Evolutionary conservation across 2,797 vertebrate genomes (phyloP), one percentile per base, ranked within the genome.

Genomic region (Aplochiton taeniatus): DNA sequence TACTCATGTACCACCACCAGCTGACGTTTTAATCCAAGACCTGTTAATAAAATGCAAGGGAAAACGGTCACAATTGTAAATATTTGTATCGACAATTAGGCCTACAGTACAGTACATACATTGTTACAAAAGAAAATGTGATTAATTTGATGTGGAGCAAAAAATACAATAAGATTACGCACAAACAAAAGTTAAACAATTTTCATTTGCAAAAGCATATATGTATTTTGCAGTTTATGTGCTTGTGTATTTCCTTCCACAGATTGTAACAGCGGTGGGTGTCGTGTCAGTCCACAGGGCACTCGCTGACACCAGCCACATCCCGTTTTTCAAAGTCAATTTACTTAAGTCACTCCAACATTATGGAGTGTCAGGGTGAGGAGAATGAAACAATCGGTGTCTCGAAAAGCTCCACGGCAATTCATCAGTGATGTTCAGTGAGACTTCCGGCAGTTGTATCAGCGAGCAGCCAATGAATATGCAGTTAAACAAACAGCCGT

Each of bases 401-500:
- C 61, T 74, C 62, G 46, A 64, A 66, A 67, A 64, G 12, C 73
- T 65, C 65, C 20, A 20, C 52, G 14, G 53, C 76, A 62, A 68
- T 74, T 76, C 67, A 75, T 75, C 78, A 71, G 66, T 13, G 0
- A 14, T 9, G 69, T 76, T 73, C 20, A 16, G 17, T 68, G 69
- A 73, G 63, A 49, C 65, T 80, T 60, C 61, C 46, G 58, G 47
- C 71, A 70, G 80, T 85, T 78, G 81, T 71, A 85, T 78, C 77
- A 84, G 80, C 70, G 80, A 86, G 78, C 75, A 84, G 78, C 78
- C 82, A 76, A 78, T 83, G 75, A 89, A 85, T 83, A 75, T 79
- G 76, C 75, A 83, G 82, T 87, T 87, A 83, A 85, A 87, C 86
- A 88, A 88, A 88, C 78, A 86, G 65, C 63, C 72, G 55, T 83